A percentile compares a stretch with the other conserved stretches of the same genome.
Evolutionary conservation across 2,888 invertebrate genomes (phyloP).

Genomic region (Volucella bombylans): DNA sequence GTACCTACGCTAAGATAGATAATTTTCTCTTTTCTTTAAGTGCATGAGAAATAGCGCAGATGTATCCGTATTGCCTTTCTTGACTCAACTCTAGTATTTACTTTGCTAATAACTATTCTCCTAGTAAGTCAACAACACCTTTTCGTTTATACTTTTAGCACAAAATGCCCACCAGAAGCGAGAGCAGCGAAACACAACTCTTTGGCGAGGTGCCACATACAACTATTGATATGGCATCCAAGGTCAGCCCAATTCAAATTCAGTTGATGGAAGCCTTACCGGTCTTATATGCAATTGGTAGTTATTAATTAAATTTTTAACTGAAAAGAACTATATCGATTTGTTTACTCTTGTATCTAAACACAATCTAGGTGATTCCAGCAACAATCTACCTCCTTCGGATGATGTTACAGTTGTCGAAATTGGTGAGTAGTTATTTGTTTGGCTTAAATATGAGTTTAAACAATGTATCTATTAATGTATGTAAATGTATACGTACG

Average conservation of each 20-base stretch:
- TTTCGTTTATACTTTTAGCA: neutral
- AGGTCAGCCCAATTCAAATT: constrained; percentile 21
- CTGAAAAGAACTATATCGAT: neutral
- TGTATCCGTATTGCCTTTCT: too few species aligned
- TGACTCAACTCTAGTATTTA: too few species aligned
- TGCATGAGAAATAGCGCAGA: too few species aligned
- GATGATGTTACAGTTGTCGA: constrained; percentile 56
- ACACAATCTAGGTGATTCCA: constrained; percentile 18
- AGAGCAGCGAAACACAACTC: constrained; percentile 29
- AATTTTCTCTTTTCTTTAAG: too few species aligned
- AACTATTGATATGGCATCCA: constrained; percentile 40
- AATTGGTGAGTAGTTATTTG: constrained; percentile 46
- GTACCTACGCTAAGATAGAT: too few species aligned
- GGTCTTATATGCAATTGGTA: constrained; percentile 41
- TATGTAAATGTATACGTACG: neutral
- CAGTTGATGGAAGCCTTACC: constrained; percentile 42
- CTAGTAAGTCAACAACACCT: neutral
- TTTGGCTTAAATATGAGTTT: neutral
- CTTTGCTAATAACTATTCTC: too few species aligned
- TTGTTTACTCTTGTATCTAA: neutral
- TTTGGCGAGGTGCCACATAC: constrained; percentile 59
- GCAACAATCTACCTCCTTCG: neutral
- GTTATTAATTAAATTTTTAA: neutral
- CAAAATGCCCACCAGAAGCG: constrained; percentile 49
- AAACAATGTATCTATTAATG: neutral